A percentile compares a stretch with the other conserved stretches of the same genome.
Evolutionary conservation across 1,140 invertebrate species (phyloP).

Genomic region (Eubasilissa regina): DNA sequence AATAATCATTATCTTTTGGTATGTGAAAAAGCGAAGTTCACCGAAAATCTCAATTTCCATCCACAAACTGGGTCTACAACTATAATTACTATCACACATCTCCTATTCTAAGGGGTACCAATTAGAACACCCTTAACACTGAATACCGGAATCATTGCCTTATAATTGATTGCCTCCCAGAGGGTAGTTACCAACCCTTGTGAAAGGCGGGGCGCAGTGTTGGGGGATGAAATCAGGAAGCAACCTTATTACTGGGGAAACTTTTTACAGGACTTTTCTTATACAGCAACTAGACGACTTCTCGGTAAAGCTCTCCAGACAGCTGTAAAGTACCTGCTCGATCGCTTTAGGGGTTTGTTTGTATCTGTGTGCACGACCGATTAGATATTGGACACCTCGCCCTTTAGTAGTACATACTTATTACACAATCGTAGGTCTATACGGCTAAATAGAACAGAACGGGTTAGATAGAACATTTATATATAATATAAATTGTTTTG

Average conservation of each 20-base stretch:
- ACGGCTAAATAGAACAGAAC: too few relatives aligned
- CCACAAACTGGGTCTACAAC: background rate
- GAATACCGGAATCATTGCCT: constrained; percentile 40
- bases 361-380: too few relatives aligned
- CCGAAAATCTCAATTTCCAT: too few relatives aligned
- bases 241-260: constrained; percentile 33
- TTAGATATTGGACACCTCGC: too few relatives aligned
- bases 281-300: background rate
- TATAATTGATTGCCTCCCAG: constrained; percentile 42
- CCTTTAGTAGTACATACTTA: too few relatives aligned
- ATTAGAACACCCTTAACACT: constrained; percentile 37
- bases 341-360: too few relatives aligned
- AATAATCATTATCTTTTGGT: too few relatives aligned
- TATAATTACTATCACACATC: constrained; percentile 21
- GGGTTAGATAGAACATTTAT: too few relatives aligned
- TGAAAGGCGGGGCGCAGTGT: background rate
- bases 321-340: background rate
- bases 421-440: too few relatives aligned
- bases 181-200: background rate
- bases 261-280: constrained; percentile 23
- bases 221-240: constrained; percentile 38
- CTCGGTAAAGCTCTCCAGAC: constrained; percentile 20
- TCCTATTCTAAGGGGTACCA: constrained; percentile 22
- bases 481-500: too few relatives aligned
- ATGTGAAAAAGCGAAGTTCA: too few relatives aligned